Evolutionary conservation across 2,888 invertebrate genomes (phyloP).

Genomic region (Hypolimnas misippus): DNA sequence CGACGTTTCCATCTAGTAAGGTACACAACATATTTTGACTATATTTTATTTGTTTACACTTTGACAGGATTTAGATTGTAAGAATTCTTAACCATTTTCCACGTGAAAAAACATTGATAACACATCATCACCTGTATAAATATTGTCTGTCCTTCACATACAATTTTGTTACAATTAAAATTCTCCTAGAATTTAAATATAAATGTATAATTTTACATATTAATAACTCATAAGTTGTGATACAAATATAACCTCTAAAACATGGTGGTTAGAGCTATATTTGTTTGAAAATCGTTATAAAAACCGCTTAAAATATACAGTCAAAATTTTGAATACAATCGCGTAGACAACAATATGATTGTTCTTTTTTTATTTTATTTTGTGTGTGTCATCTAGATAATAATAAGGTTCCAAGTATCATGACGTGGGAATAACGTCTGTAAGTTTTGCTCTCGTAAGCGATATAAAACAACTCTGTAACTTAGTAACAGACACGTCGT

Average conservation of each 20-base stretch:
- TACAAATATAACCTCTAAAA: neutral
- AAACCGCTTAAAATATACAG: neutral
- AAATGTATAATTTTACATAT: conserved; percentile 8
- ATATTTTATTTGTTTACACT: no score
- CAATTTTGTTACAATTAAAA: conserved; percentile 10
- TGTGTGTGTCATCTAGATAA: conserved; percentile 37
- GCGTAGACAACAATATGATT: conserved; percentile 40
- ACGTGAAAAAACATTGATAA: neutral
- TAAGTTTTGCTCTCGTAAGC: no score
- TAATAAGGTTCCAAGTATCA: no score
- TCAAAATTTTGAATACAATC: conserved; percentile 39
- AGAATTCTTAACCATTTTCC: conserved; percentile 23
- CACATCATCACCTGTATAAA: neutral
- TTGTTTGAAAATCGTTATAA: neutral
- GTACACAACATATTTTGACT: no score
- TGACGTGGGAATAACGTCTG: no score
- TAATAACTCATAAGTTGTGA: neutral
- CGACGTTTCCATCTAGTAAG: no score
- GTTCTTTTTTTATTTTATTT: conserved; percentile 25
- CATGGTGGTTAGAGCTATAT: neutral
- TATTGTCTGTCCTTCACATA: neutral
- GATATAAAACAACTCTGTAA: conserved; percentile 20
- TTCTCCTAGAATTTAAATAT: conserved; percentile 2
- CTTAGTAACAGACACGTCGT: neutral
- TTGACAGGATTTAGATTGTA: conserved; percentile 19